Base-by-base conservation (phyloP, 2,113 vertebrate species). In the Mellivora capensis region DNA sequence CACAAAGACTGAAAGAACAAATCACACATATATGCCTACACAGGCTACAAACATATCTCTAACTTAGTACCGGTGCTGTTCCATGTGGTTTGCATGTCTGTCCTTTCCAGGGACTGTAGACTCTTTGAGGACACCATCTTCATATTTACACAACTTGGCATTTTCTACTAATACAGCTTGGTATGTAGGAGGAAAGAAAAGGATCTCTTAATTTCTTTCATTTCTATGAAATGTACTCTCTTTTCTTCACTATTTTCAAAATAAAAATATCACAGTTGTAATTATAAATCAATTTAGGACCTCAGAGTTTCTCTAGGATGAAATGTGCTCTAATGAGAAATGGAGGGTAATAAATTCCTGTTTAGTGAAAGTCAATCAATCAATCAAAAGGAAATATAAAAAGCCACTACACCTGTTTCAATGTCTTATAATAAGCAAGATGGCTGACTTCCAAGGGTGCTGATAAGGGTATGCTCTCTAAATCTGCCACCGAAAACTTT, bases 401-500 rank as follows among this genome's bases (percentile, higher is more conserved):
- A 42, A 81, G 13, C 13, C 31, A 90, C 4, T 15, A 74, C 0
- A 74, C 27, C 91, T 84, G 21, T 84, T 62, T 71, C 49, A 96
- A 92, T 93, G 54, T 61, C 82, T 97, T 97, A 29, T 81, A 97
- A 98, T 94, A 97, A 94, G 69, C 42, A 93, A 88, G 91, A 94
- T 81, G 77, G 81, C 64, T 71, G 74, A 97, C 42, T 97, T 98
- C 80, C 80, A 97, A 97, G 85, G 85, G 7, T 9, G 81, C 6
- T 57, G 44, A 90, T 81, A 49, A 34, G 34, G 57, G 14, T 3
- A 0, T 12, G 94, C n/a, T 85, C 85, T 97, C 81, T 95, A 96
- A 96, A 96, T 94, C 27, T n/a, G n/a, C n/a, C 93, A 84, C 81
- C 91, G 72, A 97, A 98, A 95, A 59, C 12, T 42, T 42, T 86